Conservation (phyloP, 2,888 invertebrate species). For the Lathronympha strigana region DNA sequence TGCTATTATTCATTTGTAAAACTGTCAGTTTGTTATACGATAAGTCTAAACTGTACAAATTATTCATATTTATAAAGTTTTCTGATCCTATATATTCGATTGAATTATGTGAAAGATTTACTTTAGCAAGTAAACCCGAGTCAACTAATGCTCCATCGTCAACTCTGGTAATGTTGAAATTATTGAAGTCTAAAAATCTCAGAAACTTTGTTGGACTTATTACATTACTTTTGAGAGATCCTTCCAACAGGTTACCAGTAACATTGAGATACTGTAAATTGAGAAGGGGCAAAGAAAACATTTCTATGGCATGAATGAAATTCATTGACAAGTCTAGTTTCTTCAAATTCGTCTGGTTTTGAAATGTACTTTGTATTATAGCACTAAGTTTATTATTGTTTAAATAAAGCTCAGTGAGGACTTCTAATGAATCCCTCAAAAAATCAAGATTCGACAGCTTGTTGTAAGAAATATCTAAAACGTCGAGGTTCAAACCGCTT, state of each 20-base stretch:
- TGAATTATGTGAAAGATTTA: slow-evolving; percentile 68
- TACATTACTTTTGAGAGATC: slow-evolving; percentile 55
- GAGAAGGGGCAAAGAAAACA: slow-evolving; percentile 61
- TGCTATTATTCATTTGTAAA: slow-evolving; percentile 54
- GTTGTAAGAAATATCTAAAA: slow-evolving; percentile 68
- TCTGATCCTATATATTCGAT: slow-evolving; percentile 58
- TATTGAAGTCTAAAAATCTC: slow-evolving; percentile 64
- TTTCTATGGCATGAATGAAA: slow-evolving; percentile 59
- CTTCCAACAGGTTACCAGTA: slow-evolving; percentile 57
- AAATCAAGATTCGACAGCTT: slow-evolving; percentile 57
- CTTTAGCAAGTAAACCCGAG: slow-evolving; percentile 61
- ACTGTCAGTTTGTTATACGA: slow-evolving; percentile 61
- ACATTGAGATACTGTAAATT: slow-evolving; percentile 67
- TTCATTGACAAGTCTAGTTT: slow-evolving; percentile 68
- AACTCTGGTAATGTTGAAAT: slow-evolving; percentile 60
- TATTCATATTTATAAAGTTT: slow-evolving; percentile 63
- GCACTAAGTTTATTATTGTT: slow-evolving; percentile 59
- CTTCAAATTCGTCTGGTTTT: slow-evolving; percentile 56
- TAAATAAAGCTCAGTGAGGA: slow-evolving; percentile 62
- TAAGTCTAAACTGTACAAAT: slow-evolving; percentile 69
- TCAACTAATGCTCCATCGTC: slow-evolving; percentile 62
- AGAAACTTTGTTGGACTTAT: slow-evolving; percentile 67
- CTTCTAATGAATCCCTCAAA: slow-evolving; percentile 53
- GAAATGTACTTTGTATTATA: slow-evolving; percentile 55
- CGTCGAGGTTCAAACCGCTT: slow-evolving; percentile 48